Percentiles rank a stretch among this genome's conserved stretches.
These are phyloP conservation scores for Drosophila sechellia DNA, from an alignment of 1,140 invertebrate genomes.

Conservation along the genomic window DNA sequence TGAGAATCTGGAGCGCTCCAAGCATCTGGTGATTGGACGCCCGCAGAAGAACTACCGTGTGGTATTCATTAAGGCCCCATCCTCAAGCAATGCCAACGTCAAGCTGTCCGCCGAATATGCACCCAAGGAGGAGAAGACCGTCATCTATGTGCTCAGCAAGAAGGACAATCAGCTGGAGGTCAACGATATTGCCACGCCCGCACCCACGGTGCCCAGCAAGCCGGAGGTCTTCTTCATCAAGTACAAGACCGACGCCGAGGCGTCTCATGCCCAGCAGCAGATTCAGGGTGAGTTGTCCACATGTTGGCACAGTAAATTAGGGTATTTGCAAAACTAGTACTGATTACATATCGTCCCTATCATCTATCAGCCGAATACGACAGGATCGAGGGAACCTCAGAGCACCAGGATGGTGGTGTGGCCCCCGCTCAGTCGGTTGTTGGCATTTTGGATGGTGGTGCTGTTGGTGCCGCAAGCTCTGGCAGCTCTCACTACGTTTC, in stretches of 20 bases:
- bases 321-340: not conserved
- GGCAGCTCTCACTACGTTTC: constrained; percentile 20
- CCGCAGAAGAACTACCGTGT: constrained; percentile 94
- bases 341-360: not conserved
- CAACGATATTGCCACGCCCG: constrained; percentile 88
- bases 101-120: constrained; percentile 79
- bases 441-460: constrained; percentile 71
- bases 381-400: constrained; percentile 74
- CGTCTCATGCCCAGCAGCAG: constrained; percentile 75
- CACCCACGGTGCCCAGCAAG: constrained; percentile 90
- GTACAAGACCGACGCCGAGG: constrained; percentile 89
- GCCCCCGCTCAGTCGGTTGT: constrained; percentile 79
- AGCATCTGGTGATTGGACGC: constrained; percentile 84
- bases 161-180: constrained; percentile 88
- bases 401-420: constrained; percentile 74
- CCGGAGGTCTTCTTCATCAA: constrained; percentile 91
- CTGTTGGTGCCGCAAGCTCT: constrained; percentile 30
- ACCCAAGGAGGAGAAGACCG: constrained; percentile 91
- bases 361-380: constrained; percentile 72
- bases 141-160: constrained; percentile 94
- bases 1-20: constrained; percentile 65
- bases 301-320: not conserved
- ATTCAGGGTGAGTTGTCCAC: constrained; percentile 70
- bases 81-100: constrained; percentile 87
- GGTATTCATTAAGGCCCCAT: constrained; percentile 94